These are phyloP conservation scores for Margarornis squamiger DNA, from an alignment of 2,797 vertebrate species.

Conservation along the genomic window DNA sequence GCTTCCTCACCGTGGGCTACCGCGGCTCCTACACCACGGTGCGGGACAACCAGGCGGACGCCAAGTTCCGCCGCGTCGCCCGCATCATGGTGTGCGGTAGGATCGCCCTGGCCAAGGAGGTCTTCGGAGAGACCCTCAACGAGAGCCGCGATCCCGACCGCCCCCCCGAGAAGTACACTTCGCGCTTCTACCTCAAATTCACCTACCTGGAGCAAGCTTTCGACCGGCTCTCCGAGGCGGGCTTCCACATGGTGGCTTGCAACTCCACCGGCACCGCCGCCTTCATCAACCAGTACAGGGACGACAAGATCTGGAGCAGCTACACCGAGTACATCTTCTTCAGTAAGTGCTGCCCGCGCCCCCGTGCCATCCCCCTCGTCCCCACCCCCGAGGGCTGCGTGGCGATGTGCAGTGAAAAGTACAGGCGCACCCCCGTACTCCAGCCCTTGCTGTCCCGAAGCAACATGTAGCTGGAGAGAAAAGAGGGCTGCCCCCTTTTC, in stretches of 20 bases:
- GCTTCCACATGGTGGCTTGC: constrained; percentile 90
- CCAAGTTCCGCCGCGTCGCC: constrained; percentile 86
- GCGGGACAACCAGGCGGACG: constrained; percentile 85
- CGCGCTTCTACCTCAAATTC: constrained; percentile 90
- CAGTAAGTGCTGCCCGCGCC: constrained; percentile 76
- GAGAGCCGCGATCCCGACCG: constrained; percentile 89
- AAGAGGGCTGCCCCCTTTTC: not conserved
- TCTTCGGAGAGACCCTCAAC: constrained; percentile 87
- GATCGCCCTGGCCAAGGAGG: constrained; percentile 87
- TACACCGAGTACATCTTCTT: constrained; percentile 92
- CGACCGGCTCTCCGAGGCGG: constrained; percentile 85
- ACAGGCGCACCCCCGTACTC: not conserved
- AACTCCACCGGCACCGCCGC: constrained; percentile 86
- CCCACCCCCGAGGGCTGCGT: not conserved
- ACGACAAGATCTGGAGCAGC: constrained; percentile 90
- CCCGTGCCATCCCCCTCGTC: not conserved
- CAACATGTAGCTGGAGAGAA: not conserved
- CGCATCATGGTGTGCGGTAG: constrained; percentile 89
- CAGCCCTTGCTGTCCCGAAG: not conserved
- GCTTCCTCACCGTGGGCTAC: constrained; percentile 89
- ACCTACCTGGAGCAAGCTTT: constrained; percentile 89
- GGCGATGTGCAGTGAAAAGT: not conserved
- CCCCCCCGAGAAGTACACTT: constrained; percentile 88
- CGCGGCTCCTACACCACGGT: constrained; percentile 85
- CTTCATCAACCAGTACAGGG: constrained; percentile 85